Conservation (phyloP, 2,888 invertebrate genomes). For the Diarsia mendica region DNA sequence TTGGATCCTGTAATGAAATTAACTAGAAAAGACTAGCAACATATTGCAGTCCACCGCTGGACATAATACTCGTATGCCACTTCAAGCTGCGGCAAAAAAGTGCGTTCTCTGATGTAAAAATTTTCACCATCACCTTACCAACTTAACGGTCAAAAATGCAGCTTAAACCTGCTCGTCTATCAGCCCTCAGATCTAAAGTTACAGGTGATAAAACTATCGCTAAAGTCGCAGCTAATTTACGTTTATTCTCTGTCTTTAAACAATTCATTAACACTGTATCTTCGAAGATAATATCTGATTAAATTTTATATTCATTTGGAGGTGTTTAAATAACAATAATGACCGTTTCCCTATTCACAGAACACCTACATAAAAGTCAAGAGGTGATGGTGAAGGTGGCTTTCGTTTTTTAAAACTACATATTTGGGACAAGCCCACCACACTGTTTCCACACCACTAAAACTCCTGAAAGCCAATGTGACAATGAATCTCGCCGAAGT, state of each 20-base stretch:
- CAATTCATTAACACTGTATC: constrained; percentile 57
- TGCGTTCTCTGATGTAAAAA: neutral
- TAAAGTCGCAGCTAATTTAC: constrained; percentile 34
- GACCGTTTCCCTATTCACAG: too few relatives aligned
- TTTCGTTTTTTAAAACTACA: too few relatives aligned
- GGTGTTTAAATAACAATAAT: constrained; percentile 57
- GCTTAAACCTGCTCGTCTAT: constrained; percentile 51
- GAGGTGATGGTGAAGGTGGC: too few relatives aligned
- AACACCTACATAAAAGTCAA: too few relatives aligned
- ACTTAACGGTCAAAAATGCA: neutral
- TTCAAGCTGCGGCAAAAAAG: neutral
- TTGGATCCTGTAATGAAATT: too few relatives aligned
- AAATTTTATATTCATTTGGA: constrained; percentile 57
- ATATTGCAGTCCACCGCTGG: neutral
- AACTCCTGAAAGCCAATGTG: too few relatives aligned
- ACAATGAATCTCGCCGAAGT: too few relatives aligned
- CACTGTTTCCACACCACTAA: too few relatives aligned
- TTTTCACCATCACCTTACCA: neutral
- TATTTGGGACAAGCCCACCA: too few relatives aligned
- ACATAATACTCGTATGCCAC: neutral
- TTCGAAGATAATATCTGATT: constrained; percentile 56
- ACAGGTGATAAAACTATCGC: constrained; percentile 53
- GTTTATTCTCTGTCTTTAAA: constrained; percentile 45
- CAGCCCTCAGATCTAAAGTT: constrained; percentile 50
- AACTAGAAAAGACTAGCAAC: neutral